phyloP scores from a whole-genome alignment of 2,113 vertebrate species.

The Peromyscus californicus region DNA sequence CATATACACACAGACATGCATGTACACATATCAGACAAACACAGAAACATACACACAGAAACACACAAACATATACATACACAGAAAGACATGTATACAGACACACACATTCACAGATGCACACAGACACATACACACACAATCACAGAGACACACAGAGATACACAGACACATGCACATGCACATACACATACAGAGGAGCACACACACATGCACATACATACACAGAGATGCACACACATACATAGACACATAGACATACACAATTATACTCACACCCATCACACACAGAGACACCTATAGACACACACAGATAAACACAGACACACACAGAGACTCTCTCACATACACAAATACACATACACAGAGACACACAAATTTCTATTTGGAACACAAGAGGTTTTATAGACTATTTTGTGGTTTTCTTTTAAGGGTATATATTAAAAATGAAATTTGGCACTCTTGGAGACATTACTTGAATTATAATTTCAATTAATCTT shows the following conservation, averaged over 20 bases:
- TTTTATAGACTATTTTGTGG: slow-evolving; percentile 26
- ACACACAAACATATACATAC: background rate
- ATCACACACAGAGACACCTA: background rate
- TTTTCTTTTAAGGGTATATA: slow-evolving; percentile 62
- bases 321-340: too few relatives aligned
- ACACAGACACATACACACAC: background rate
- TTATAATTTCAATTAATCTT: slow-evolving; percentile 65
- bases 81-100: background rate
- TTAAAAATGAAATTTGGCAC: slow-evolving; percentile 64
- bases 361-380: background rate
- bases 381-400: slow-evolving; percentile 37
- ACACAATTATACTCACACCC: background rate
- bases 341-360: background rate
- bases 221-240: background rate
- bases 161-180: background rate
- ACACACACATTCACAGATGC: background rate
- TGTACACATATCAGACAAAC: background rate
- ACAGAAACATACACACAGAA: background rate
- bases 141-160: background rate
- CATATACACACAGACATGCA: background rate
- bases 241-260: background rate
- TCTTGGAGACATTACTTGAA: slow-evolving; percentile 65
- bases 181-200: too few relatives aligned
- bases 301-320: background rate
- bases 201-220: background rate